phyloP scores from a whole-genome alignment of 2,113 vertebrate genomes.

The Sinocyclocheilus grahami region DNA sequence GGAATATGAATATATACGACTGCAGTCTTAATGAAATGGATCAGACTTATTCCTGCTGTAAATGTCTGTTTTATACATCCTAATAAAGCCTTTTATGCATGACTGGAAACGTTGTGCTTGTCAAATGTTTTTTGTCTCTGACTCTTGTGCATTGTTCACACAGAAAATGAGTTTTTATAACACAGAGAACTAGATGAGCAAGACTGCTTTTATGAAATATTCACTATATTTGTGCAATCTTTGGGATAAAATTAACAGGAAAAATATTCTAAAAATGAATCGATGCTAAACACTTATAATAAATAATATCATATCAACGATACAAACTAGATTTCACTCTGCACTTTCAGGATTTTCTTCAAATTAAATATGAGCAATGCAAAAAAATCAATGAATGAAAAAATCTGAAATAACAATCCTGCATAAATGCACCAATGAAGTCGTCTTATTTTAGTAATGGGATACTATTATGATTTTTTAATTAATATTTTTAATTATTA shows the following conservation, averaged over 20 bases:
- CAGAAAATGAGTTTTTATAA: background rate
- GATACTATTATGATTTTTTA: too few species aligned
- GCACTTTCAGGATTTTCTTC: too few species aligned
- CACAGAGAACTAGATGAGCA: background rate
- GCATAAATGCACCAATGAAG: too few species aligned
- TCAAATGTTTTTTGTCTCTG: background rate
- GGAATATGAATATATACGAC: background rate
- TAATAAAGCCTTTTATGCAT: constrained; percentile 67
- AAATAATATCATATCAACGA: background rate
- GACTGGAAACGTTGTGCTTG: background rate
- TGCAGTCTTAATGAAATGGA: constrained; percentile 72
- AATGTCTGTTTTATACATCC: constrained; percentile 69
- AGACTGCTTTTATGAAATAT: background rate
- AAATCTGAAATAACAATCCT: too few species aligned
- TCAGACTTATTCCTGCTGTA: constrained; percentile 66
- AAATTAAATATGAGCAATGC: too few species aligned
- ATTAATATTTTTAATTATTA: too few species aligned
- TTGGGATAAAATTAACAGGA: background rate
- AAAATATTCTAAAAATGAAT: background rate
- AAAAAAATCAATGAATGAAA: too few species aligned
- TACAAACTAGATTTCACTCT: too few species aligned
- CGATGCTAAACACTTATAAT: background rate
- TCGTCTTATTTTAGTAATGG: too few species aligned
- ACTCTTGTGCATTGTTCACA: background rate
- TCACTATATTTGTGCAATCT: background rate